Percentiles rank a stretch among this genome's conserved stretches.
These are phyloP conservation scores for Festucalex cinctus DNA, from an alignment of 2,113 vertebrate species.

Conservation along the genomic window DNA sequence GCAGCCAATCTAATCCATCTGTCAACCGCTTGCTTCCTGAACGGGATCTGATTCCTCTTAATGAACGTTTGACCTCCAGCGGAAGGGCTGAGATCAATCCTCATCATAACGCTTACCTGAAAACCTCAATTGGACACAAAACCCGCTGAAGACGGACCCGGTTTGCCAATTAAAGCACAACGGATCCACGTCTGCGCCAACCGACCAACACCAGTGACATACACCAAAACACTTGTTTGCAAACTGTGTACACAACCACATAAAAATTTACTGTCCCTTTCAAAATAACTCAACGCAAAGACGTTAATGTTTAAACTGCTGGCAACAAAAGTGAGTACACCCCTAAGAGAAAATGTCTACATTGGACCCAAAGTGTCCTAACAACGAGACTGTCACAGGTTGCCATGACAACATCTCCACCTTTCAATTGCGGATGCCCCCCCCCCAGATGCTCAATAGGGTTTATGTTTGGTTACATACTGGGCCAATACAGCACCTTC, in stretches of 20 bases:
- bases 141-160: neutral
- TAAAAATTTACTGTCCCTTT: neutral
- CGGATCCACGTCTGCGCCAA: neutral
- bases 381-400: no score
- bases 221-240: neutral
- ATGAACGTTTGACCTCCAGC: slow-evolving; percentile 10
- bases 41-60: neutral
- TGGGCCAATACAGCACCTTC: no score
- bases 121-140: slow-evolving; percentile 3
- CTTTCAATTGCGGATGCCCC: no score
- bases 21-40: neutral
- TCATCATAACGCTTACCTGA: neutral
- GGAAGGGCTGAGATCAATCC: slow-evolving; percentile 15
- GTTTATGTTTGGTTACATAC: no score
- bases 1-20: no score
- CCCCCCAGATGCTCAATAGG: no score
- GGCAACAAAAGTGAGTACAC: neutral
- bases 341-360: neutral
- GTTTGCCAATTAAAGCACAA: neutral
- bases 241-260: neutral
- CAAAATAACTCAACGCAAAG: neutral
- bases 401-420: no score
- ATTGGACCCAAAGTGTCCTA: neutral
- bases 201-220: neutral
- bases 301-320: neutral